These are phyloP conservation scores for Coreoperca whiteheadi DNA, from an alignment of 2,113 vertebrate genomes.

Conservation along the genomic window DNA sequence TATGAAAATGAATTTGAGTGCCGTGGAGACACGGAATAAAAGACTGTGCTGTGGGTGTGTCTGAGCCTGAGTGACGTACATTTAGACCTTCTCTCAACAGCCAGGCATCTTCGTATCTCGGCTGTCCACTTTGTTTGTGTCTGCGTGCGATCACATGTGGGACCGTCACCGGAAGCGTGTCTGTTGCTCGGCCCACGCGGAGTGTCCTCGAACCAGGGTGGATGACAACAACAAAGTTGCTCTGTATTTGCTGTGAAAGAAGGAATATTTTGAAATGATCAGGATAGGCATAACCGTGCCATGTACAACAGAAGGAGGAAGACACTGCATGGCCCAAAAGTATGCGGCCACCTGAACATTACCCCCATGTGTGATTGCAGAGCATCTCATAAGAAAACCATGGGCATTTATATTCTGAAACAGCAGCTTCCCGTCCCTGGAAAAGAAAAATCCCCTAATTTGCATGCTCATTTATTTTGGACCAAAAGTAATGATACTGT, in stretches of 20 bases:
- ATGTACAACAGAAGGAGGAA: not conserved
- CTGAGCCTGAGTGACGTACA: slow-evolving; percentile 78
- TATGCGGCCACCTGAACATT: not conserved
- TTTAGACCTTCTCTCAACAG: slow-evolving; percentile 92
- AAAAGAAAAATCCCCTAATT: no score
- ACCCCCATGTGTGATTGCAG: not conserved
- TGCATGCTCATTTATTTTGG: no score
- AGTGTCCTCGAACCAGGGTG: slow-evolving; percentile 93
- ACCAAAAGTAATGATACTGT: no score
- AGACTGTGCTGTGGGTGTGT: not conserved
- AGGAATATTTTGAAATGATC: not conserved
- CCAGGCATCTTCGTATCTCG: slow-evolving; percentile 89
- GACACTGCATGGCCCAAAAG: not conserved
- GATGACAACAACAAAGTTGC: slow-evolving; percentile 95
- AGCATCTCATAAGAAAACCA: not conserved
- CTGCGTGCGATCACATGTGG: slow-evolving; percentile 94
- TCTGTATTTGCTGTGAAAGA: slow-evolving; percentile 93
- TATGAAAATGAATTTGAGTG: fast-evolving
- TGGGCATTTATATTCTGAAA: not conserved
- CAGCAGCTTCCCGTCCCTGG: not conserved
- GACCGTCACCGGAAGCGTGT: slow-evolving; percentile 89
- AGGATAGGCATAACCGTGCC: not conserved
- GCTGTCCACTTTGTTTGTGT: slow-evolving; percentile 91
- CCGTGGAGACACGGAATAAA: not conserved
- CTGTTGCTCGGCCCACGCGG: slow-evolving; percentile 93